These are phyloP conservation scores for Rhinoraja longicauda DNA, from an alignment of 2,797 vertebrate species.

Conservation along the genomic window DNA sequence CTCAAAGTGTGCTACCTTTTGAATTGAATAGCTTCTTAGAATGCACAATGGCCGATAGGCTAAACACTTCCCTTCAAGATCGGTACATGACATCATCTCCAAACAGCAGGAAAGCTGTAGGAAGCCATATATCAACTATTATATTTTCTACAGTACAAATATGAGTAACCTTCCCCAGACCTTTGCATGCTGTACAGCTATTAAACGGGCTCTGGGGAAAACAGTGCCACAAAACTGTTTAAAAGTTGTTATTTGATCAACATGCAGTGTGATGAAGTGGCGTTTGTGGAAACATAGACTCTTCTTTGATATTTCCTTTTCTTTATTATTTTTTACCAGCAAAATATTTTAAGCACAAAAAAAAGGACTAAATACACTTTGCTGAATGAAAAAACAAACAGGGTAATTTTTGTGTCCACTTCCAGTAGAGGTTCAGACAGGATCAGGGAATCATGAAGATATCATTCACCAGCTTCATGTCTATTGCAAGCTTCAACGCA, in stretches of 20 bases:
- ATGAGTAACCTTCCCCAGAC: slow-evolving; percentile 64
- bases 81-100: slow-evolving; percentile 46
- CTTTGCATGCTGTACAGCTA: slow-evolving; percentile 71
- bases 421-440: background rate
- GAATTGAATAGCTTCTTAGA: slow-evolving; percentile 32
- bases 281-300: slow-evolving; percentile 18
- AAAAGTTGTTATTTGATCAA: slow-evolving; percentile 30
- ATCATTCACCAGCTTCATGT: background rate
- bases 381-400: slow-evolving; percentile 17
- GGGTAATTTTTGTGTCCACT: background rate
- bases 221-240: slow-evolving; percentile 54
- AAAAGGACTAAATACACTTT: slow-evolving; percentile 24
- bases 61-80: slow-evolving; percentile 25
- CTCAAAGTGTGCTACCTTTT: background rate
- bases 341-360: slow-evolving; percentile 15
- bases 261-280: slow-evolving; percentile 5
- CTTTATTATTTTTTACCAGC: slow-evolving; percentile 18
- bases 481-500: background rate
- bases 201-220: slow-evolving; percentile 52
- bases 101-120: slow-evolving; percentile 59
- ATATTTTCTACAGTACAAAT: slow-evolving; percentile 70
- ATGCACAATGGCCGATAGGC: background rate
- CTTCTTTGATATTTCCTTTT: slow-evolving; percentile 33
- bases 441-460: background rate
- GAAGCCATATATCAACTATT: slow-evolving; percentile 72